Evolutionary conservation across 2,888 invertebrate species (phyloP).

Genomic region (Calameuta idolon): DNA sequence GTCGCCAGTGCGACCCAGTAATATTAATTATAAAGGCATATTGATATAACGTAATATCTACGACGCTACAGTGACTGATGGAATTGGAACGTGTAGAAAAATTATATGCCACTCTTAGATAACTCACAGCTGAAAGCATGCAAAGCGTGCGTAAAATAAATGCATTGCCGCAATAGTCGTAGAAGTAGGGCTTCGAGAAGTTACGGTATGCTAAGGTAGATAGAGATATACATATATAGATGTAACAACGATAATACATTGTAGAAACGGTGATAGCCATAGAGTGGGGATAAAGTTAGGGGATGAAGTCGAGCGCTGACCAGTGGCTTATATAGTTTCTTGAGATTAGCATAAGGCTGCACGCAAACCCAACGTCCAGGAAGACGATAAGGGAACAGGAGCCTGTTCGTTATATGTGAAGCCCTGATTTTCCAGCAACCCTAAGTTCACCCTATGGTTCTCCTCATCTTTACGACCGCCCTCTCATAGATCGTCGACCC

Average conservation of each 20-base stretch:
- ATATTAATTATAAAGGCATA: not conserved
- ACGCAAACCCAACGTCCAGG: conserved; percentile 62
- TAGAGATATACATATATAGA: not conserved
- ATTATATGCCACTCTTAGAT: conserved; percentile 26
- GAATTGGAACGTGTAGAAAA: conserved; percentile 28
- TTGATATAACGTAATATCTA: not conserved
- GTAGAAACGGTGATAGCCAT: not conserved
- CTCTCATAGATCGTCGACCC: not conserved
- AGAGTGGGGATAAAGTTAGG: conserved; percentile 28
- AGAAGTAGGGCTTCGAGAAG: not conserved
- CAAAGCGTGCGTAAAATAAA: conserved; percentile 29
- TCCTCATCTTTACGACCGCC: not conserved
- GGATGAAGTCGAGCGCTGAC: conserved; percentile 53
- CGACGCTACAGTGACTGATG: conserved; percentile 1
- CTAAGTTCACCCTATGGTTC: not conserved
- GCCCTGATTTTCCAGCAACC: not conserved
- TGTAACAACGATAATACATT: not conserved
- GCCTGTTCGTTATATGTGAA: conserved; percentile 12
- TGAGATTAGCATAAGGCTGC: conserved; percentile 62
- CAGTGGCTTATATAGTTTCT: conserved; percentile 51
- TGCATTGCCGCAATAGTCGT: conserved; percentile 16
- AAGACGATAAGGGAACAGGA: conserved; percentile 58
- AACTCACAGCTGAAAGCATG: conserved; percentile 22
- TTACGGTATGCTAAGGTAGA: not conserved
- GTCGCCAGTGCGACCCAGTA: not conserved